A percentile compares a stretch with the other conserved stretches of the same genome.
These are phyloP conservation scores for Aphelocoma californica DNA, from an alignment of 2,797 vertebrate species.

Conservation along the genomic window DNA sequence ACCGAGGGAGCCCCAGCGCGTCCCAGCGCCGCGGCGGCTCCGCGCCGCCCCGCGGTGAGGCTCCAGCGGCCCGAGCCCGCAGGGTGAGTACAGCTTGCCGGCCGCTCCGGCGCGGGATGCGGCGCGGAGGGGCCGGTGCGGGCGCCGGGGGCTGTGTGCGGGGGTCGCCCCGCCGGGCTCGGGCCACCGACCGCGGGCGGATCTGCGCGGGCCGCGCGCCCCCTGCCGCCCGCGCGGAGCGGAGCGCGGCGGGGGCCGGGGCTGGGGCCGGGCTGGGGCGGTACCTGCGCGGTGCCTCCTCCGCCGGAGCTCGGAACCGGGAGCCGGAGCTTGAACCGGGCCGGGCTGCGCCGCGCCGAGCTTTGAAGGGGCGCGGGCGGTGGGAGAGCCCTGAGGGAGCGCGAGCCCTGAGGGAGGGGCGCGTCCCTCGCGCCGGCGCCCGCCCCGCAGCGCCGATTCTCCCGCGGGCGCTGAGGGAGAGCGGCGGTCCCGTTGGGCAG, in stretches of 20 bases:
- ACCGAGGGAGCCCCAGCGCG: not conserved
- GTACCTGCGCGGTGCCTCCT: not conserved
- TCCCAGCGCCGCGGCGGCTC: not conserved
- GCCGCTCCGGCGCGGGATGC: not conserved
- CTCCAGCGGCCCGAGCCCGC: not conserved
- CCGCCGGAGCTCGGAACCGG: not conserved
- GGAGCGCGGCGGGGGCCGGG: not conserved
- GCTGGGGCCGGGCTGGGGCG: not conserved
- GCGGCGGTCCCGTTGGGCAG: not conserved
- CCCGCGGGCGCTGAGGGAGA: not conserved
- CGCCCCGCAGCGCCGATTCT: not conserved
- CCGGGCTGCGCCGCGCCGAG: not conserved
- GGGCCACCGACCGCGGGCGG: not conserved
- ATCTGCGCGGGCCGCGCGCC: not conserved
- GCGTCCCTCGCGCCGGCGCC: not conserved
- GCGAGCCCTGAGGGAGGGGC: not conserved
- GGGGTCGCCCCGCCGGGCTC: not conserved
- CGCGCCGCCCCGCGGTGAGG: not conserved
- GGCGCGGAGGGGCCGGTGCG: not conserved
- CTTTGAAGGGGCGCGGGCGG: not conserved
- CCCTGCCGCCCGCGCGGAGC: conserved; percentile 12
- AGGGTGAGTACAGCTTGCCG: not conserved
- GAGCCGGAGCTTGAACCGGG: not conserved
- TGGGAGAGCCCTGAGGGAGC: not conserved
- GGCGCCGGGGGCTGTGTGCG: not conserved